Base-by-base conservation (phyloP, 1,140 invertebrate species). In the Papilio aristodemus region DNA sequence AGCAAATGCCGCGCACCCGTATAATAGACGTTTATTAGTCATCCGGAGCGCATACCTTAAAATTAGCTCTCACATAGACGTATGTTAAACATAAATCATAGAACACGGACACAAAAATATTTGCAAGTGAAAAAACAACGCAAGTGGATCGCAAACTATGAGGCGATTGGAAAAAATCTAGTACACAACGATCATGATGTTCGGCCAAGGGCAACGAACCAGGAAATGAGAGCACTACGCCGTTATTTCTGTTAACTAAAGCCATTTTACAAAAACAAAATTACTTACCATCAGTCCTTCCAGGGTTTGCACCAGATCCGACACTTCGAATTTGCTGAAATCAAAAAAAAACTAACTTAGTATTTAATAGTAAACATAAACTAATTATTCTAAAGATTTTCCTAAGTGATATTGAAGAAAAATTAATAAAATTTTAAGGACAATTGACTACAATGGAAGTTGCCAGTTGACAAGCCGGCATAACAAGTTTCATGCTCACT, bases 401-500 rank as follows among this genome's bases (percentile, higher is more conserved):
- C 22, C 46, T 54, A 54, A 11, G 19, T 22, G 0, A 22, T 19
- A 17, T 5, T 54, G 10, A 11, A 54, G 46, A 50, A 19, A 25
- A 25, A 54, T 54, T 9, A 0, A 54, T 54, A 22, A 22, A n/a
- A 54, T 22, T 54, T 13, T 11, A 54, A 11, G 46, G 10, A 54
- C 17, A 54, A 54, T 54, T 79, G 71, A 77, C 79, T 76, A 80
- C 76, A 83, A 75, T 74, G 59, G 73, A 64, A 46, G 68, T 63
- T 46, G 66, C 41, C 70, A 69, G 50, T 71, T 76, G 74, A 57
- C 72, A 71, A 77, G 68, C 71, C 75, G 73, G 74, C 72, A 75
- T 74, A 76, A 73, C 77, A 79, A 80, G 76, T 77, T 74, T 70
- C 71, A 63, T 80, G 80, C 71, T 78, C 78, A 68, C 71, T 83